Conservation (phyloP, 1,140 invertebrate genomes). For the Aradophagus sp. region DNA sequence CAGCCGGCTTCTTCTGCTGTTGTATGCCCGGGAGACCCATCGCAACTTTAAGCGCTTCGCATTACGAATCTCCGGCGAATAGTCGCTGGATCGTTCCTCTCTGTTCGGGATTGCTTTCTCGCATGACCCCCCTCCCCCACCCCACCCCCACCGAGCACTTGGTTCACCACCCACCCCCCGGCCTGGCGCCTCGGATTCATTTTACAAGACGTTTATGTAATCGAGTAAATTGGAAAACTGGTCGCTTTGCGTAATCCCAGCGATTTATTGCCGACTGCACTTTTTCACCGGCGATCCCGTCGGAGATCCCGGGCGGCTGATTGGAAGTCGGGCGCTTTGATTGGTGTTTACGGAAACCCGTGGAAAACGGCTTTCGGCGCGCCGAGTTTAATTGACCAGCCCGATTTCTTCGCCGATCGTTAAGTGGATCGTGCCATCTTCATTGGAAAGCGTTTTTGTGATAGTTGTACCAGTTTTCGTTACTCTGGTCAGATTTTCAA, state of each 20-base stretch:
- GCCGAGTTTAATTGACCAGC: too few species aligned
- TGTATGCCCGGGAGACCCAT: constrained; percentile 64
- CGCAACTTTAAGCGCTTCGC: constrained; percentile 67
- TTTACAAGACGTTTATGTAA: constrained; percentile 52
- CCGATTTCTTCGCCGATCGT: too few species aligned
- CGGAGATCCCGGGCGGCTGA: constrained; percentile 1
- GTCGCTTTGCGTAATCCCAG: constrained; percentile 33
- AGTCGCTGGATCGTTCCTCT: constrained; percentile 60
- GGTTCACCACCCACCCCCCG: too few species aligned
- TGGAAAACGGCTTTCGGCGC: too few species aligned
- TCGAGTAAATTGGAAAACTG: constrained; percentile 46
- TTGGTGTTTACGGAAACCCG: constrained; percentile 1
- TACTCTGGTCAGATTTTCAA: too few species aligned
- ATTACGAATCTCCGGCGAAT: constrained; percentile 64
- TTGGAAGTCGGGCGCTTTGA: constrained; percentile 10
- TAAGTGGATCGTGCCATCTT: too few species aligned
- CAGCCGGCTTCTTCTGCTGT: constrained; percentile 33
- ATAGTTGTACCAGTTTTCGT: too few species aligned
- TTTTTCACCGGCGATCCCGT: constrained; percentile 8
- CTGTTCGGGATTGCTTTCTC: constrained; percentile 52
- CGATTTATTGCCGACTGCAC: constrained; percentile 30
- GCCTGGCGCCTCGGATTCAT: constrained; percentile 46
- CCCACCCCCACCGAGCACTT: neutral
- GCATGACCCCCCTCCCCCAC: constrained; percentile 17
- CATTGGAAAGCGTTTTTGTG: too few species aligned